A percentile compares a stretch with the other conserved stretches of the same genome.
Conservation (phyloP, 2,888 invertebrate species). For the Cephus sareptanus region DNA sequence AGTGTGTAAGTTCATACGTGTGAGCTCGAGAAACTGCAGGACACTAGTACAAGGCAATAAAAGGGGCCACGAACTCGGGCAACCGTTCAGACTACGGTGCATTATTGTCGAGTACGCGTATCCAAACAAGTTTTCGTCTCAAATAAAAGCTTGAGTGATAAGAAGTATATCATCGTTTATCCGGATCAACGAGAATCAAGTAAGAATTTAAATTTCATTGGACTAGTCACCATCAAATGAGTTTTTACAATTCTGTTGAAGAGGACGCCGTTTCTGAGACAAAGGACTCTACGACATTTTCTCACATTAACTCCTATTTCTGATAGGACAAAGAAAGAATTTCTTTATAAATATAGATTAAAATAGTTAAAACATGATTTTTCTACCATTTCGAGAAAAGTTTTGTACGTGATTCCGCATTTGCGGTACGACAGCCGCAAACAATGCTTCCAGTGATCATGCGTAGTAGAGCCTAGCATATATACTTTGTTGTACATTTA, state of each 20-base stretch:
- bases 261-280: background rate
- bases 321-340: background rate
- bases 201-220: background rate
- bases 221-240: background rate
- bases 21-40: constrained; percentile 5
- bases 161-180: background rate
- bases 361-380: background rate
- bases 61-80: constrained; percentile 45
- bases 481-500: background rate
- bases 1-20: constrained; percentile 16
- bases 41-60: constrained; percentile 44
- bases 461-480: background rate
- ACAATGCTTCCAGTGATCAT: background rate
- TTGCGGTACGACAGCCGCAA: background rate
- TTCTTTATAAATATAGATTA: background rate
- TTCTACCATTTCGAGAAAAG: background rate
- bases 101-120: constrained; percentile 23
- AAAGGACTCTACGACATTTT: background rate
- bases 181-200: background rate
- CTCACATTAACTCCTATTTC: background rate
- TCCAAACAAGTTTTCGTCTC: background rate
- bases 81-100: constrained; percentile 38
- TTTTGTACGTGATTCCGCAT: background rate
- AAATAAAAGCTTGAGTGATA: background rate
- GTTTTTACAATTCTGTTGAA: background rate